These are phyloP conservation scores for Cancer borealis DNA, from an alignment of 2,888 invertebrate species.

Conservation along the genomic window DNA sequence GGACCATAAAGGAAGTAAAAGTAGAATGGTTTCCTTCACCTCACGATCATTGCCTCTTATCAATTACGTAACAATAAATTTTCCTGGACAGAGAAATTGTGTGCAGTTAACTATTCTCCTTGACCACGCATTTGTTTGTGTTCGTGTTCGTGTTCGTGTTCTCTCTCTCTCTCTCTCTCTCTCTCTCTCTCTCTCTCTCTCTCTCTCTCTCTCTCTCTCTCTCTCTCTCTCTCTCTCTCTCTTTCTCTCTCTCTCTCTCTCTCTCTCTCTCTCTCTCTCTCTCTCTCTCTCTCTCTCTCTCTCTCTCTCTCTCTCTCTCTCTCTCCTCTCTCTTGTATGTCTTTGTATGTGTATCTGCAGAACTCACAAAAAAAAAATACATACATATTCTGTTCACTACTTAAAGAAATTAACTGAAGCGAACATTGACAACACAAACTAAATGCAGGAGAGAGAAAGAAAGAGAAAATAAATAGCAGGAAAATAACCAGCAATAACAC, in stretches of 20 bases:
- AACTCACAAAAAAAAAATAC: not conserved
- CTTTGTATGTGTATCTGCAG: no score
- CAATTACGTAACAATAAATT: not conserved
- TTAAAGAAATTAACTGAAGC: not conserved
- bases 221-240: no score
- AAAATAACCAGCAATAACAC: not conserved
- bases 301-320: not conserved
- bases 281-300: conserved; percentile 32
- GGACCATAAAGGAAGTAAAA: not conserved
- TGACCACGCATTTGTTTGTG: not conserved
- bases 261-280: conserved; percentile 32
- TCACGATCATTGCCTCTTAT: conserved; percentile 9
- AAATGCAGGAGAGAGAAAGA: no score
- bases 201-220: no score
- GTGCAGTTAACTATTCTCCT: not conserved
- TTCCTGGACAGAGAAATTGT: not conserved
- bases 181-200: no score
- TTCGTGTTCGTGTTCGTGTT: not conserved
- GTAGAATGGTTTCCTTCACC: not conserved
- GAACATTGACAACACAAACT: not conserved
- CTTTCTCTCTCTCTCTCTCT: not conserved
- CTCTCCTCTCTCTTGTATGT: not conserved
- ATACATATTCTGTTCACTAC: not conserved
- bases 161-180: not conserved
- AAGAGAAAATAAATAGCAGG: no score